Conservation (phyloP, 2,113 vertebrate species). For the Percina caprodes region DNA sequence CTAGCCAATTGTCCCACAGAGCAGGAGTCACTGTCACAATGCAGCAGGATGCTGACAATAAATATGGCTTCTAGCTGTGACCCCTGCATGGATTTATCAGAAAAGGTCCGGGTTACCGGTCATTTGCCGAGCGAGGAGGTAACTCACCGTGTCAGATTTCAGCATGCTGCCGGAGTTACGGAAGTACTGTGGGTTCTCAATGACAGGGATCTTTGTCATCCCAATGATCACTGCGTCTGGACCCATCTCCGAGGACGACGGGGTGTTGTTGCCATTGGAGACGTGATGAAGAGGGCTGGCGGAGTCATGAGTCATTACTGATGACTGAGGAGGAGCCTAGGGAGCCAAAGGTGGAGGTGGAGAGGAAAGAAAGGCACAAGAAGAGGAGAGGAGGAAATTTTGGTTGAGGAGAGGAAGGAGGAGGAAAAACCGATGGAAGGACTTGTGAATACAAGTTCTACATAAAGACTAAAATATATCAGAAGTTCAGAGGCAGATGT, state of each 20-base stretch:
- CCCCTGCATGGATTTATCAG: slow-evolving; percentile 76
- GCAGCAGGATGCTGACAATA: slow-evolving; percentile 64
- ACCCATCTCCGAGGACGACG: slow-evolving; percentile 96
- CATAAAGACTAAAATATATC: slow-evolving; percentile 15
- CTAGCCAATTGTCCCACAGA: slow-evolving; percentile 15
- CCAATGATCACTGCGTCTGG: slow-evolving; percentile 98
- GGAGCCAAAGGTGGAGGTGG: slow-evolving; percentile 40
- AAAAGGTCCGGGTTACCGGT: slow-evolving; percentile 64
- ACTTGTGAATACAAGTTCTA: neutral
- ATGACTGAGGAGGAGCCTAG: slow-evolving; percentile 98
- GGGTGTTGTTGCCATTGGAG: slow-evolving; percentile 98
- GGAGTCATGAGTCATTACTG: slow-evolving; percentile 98
- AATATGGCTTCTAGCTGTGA: slow-evolving; percentile 60
- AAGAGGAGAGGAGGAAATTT: slow-evolving; percentile 4
- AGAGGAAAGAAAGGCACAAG: slow-evolving; percentile 28
- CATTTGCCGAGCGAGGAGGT: slow-evolving; percentile 39
- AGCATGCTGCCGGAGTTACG: slow-evolving; percentile 95
- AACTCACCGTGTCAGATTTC: slow-evolving; percentile 98
- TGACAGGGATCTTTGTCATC: slow-evolving; percentile 99
- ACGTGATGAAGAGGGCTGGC: slow-evolving; percentile 99
- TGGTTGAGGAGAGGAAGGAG: slow-evolving; percentile 35
- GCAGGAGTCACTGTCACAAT: slow-evolving; percentile 51
- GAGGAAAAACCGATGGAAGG: neutral
- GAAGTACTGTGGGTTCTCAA: slow-evolving; percentile 99
- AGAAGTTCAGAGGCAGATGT: slow-evolving; percentile 1